Conservation (phyloP, 2,797 vertebrate species). For the Enteromius afrohamiltoni region DNA sequence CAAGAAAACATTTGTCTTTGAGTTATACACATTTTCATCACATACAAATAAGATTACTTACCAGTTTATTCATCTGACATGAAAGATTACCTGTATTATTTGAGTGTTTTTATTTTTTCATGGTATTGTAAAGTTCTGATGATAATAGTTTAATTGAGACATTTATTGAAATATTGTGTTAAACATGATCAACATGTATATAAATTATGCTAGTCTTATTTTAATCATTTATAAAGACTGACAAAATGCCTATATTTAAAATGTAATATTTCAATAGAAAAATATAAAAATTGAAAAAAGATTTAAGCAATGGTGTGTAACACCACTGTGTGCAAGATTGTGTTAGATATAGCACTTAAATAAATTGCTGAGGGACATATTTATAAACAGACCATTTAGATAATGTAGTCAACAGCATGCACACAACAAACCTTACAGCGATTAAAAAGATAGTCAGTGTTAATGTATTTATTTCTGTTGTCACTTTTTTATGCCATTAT, state of each 20-base stretch:
- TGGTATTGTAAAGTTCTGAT: slow-evolving; percentile 24
- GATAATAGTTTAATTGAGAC: neutral
- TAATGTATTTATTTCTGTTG: slow-evolving; percentile 22
- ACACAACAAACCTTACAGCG: slow-evolving; percentile 14
- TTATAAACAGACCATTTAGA: slow-evolving; percentile 12
- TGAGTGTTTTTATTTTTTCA: slow-evolving; percentile 16
- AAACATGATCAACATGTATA: slow-evolving; percentile 27
- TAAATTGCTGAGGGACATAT: neutral
- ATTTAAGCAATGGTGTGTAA: slow-evolving; percentile 25
- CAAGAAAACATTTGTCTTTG: neutral
- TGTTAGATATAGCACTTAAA: slow-evolving; percentile 42
- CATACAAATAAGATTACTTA: neutral
- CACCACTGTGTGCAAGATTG: slow-evolving; percentile 7
- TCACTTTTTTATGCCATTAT: slow-evolving; percentile 26
- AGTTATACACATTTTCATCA: slow-evolving; percentile 9
- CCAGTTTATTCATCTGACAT: slow-evolving; percentile 25
- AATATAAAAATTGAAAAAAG: slow-evolving; percentile 15
- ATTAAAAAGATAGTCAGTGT: slow-evolving; percentile 8
- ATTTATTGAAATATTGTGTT: slow-evolving; percentile 12
- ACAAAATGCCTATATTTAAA: slow-evolving; percentile 42
- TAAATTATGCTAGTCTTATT: slow-evolving; percentile 35
- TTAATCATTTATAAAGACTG: slow-evolving; percentile 27
- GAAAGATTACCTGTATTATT: neutral
- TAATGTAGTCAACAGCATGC: slow-evolving; percentile 38
- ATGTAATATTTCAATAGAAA: slow-evolving; percentile 40